Base-by-base conservation (phyloP, 1,140 invertebrate genomes). In the Octopus bimaculoides region DNA sequence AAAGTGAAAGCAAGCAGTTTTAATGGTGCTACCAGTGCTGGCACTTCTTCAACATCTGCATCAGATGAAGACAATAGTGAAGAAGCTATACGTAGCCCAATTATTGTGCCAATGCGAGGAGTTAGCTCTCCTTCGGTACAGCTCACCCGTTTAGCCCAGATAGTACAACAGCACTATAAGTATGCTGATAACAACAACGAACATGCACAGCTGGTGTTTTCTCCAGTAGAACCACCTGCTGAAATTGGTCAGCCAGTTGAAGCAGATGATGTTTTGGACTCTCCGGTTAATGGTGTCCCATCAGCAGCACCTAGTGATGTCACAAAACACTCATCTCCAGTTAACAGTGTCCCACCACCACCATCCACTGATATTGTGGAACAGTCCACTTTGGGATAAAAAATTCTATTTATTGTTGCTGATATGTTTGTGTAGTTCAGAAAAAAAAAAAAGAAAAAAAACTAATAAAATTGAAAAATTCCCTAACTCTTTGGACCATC, bases 81-180 rank as follows among this genome's bases (percentile, higher is more conserved):
- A n/a, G 26, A 79, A 12, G 55, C 66, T 6, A 41, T 41, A 41
- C 5, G n/a, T 73, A 73, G 61, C 55, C n/a, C 9, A 5, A 17
- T 75, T n/a, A 76, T 53, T 54, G 78, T 82, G 14, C 41, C 74
- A 52, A 55, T 54, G 41, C 75, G 54, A 26, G 66, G 54, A 6
- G 77, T 66, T 20, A 61, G 54, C 41, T 83, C 85, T 17, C 82
- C 88, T 55, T 81, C 84, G 14, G 82, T 85, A 20, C 86, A 87
- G 81, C 83, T 89, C n/a, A 87, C 87, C 54, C 83, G 86, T 61
- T 81, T 89, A 52, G 88, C 88, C 20, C 87, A 89, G 80, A 86
- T 88, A 78, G 88, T 89, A 5, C 86, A 87, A 69, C 84, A 86
- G 75, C 87, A 87, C 75, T 88, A 87, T 76, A 83, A 82, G 12